phyloP scores from a whole-genome alignment of 2,113 vertebrate genomes.

The Semnornis frantzii region DNA sequence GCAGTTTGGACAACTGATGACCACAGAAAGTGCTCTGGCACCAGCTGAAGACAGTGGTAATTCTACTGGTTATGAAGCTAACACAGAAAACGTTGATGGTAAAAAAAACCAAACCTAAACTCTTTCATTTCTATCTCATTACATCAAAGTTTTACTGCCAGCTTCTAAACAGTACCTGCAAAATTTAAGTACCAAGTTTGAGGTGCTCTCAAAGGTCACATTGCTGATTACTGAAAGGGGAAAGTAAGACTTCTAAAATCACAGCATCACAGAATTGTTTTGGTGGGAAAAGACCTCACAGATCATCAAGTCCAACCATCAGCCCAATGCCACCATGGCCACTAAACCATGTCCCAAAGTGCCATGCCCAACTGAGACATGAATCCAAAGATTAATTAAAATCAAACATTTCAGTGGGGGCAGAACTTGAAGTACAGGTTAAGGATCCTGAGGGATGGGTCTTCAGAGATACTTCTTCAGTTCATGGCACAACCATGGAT shows the following conservation, averaged over 20 bases:
- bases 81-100: slow-evolving; percentile 22
- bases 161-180: neutral
- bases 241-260: neutral
- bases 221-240: neutral
- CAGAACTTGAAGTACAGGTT: too few relatives aligned
- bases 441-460: too few relatives aligned
- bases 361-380: too few relatives aligned
- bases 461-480: too few relatives aligned
- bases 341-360: too few relatives aligned
- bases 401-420: too few relatives aligned
- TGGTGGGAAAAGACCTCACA: too few relatives aligned
- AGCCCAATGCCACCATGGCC: too few relatives aligned
- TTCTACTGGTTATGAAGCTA: neutral
- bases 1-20: slow-evolving; percentile 36
- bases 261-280: neutral
- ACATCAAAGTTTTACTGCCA: neutral
- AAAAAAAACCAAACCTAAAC: neutral
- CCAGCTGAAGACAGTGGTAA: neutral
- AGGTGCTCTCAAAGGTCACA: neutral
- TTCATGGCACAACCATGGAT: too few relatives aligned
- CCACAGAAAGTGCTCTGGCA: neutral
- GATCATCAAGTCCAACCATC: too few relatives aligned
- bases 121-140: neutral
- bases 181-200: neutral
- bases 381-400: too few relatives aligned